Evolutionary conservation across 1,140 invertebrate genomes (phyloP).

Genomic region (Macrotrachela quadricornifera): DNA sequence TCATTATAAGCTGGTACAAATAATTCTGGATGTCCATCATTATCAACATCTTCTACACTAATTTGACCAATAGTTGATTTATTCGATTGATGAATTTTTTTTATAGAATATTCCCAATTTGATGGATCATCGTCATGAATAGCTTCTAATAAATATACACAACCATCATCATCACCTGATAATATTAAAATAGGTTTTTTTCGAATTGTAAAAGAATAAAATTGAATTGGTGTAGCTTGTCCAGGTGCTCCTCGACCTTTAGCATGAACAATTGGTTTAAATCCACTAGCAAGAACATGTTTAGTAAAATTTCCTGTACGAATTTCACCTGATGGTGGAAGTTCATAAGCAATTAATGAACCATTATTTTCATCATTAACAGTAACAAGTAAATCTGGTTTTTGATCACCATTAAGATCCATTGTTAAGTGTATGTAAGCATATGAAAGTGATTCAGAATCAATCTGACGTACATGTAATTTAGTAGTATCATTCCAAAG

Average conservation of each 20-base stretch:
- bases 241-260: conserved; percentile 15
- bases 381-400: conserved; percentile 20
- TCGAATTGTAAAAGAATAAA: conserved; percentile 18
- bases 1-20: conserved; percentile 21
- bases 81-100: conserved; percentile 11
- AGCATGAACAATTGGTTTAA: conserved; percentile 9
- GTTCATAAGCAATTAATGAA: conserved; percentile 20
- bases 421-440: conserved; percentile 6
- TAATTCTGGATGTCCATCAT: conserved; percentile 25
- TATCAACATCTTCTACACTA: conserved; percentile 21
- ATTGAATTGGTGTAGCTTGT: conserved; percentile 12
- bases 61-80: conserved; percentile 16
- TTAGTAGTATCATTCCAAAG: no score
- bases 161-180: conserved; percentile 28
- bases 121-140: conserved; percentile 11
- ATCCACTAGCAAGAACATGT: conserved; percentile 19
- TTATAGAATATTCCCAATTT: conserved; percentile 22
- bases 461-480: no score
- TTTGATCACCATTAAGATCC: conserved; percentile 26
- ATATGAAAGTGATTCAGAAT: no score
- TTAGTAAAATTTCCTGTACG: conserved; percentile 16
- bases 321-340: conserved; percentile 21
- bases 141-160: conserved; percentile 21
- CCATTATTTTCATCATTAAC: conserved; percentile 18
- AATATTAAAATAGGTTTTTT: conserved; percentile 22